Conservation (phyloP, 2,797 vertebrate genomes). For the Glyptemys insculpta region DNA sequence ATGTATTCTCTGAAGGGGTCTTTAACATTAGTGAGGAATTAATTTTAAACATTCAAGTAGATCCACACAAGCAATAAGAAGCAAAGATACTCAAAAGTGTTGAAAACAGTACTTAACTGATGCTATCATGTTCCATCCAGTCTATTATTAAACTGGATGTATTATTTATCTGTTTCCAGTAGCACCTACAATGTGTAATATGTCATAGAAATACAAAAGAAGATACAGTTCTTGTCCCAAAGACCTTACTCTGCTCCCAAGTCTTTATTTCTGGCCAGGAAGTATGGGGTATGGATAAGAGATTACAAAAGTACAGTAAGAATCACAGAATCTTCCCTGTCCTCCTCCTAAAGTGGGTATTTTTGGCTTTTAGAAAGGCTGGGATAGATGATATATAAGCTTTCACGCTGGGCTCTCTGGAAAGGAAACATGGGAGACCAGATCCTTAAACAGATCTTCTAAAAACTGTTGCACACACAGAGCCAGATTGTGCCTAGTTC, state of each 20-base stretch:
- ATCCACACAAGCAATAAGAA: constrained; percentile 29
- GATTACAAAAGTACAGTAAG: not conserved
- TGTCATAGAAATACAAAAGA: not conserved
- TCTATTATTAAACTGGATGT: not conserved
- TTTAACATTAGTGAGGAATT: constrained; percentile 58
- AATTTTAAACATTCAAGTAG: constrained; percentile 64
- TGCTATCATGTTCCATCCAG: not conserved
- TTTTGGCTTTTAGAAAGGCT: not conserved
- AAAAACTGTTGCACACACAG: not conserved
- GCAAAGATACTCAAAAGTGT: not conserved
- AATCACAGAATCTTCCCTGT: not conserved
- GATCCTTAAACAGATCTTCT: not conserved
- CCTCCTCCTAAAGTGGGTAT: not conserved
- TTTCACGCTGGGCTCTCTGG: not conserved
- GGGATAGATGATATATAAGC: not conserved
- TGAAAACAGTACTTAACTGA: constrained; percentile 3
- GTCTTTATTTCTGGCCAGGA: not conserved
- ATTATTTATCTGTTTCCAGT: not conserved
- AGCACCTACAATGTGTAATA: not conserved
- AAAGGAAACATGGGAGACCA: not conserved
- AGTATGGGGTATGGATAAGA: not conserved
- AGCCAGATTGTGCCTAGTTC: not conserved
- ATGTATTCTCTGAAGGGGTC: constrained; percentile 65
- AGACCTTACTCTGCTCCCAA: not conserved
- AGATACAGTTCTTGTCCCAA: not conserved